Conservation (phyloP, 2,888 invertebrate genomes). For the Rotaria socialis region DNA sequence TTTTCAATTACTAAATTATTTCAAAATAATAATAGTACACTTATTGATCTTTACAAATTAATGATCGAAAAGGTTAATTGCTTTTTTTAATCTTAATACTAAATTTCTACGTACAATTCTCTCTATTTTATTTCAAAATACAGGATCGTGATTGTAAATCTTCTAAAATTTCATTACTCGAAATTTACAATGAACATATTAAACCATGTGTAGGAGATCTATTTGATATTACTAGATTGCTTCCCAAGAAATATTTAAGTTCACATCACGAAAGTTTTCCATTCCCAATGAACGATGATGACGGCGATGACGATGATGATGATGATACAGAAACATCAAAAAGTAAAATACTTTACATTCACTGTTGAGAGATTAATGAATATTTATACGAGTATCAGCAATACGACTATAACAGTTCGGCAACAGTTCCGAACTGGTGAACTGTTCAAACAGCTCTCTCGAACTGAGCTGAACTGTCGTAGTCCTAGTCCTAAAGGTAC, state of each 20-base stretch:
- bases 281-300: not conserved
- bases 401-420: no score
- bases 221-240: not conserved
- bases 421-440: no score
- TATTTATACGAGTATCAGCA: no score
- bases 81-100: no score
- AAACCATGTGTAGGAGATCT: not conserved
- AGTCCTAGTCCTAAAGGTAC: no score
- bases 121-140: not conserved
- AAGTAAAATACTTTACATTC: no score
- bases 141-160: not conserved
- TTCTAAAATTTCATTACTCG: not conserved
- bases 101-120: no score
- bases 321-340: no score
- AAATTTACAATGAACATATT: not conserved
- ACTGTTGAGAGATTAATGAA: no score
- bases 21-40: not conserved
- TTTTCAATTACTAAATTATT: constrained; percentile 56
- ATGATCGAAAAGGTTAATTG: not conserved
- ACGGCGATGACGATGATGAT: not conserved
- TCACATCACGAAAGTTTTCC: not conserved
- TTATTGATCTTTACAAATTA: not conserved
- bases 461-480: no score
- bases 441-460: no score
- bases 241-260: not conserved